Evolutionary conservation across 2,797 vertebrate species (phyloP).

Genomic region (Sebastes vulpes): DNA sequence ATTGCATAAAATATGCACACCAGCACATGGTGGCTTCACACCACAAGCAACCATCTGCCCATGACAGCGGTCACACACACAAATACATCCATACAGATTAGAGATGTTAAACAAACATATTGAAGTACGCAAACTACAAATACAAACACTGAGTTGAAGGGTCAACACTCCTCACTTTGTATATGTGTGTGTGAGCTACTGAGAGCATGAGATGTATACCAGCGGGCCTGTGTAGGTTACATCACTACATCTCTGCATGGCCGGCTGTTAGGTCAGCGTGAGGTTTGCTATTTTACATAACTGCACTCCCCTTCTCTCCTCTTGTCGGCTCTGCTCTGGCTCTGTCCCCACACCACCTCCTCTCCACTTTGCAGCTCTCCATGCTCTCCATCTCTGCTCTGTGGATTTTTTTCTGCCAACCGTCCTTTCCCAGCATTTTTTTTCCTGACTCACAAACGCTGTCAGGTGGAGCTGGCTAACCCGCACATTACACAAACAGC

Average conservation of each 20-base stretch:
- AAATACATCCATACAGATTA: conserved; percentile 16
- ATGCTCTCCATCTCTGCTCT: conserved; percentile 25
- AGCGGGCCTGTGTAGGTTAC: conserved; percentile 64
- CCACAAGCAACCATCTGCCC: neutral
- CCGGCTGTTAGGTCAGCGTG: conserved; percentile 65
- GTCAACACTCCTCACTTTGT: conserved; percentile 11
- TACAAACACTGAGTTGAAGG: conserved; percentile 23
- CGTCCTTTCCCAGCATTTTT: conserved; percentile 31
- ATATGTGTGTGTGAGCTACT: neutral
- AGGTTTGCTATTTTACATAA: conserved; percentile 76
- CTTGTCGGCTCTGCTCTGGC: conserved; percentile 17
- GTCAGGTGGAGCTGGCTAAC: conserved; percentile 51
- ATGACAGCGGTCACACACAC: neutral
- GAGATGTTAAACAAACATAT: conserved; percentile 33
- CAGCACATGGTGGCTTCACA: neutral
- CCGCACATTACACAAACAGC: conserved; percentile 48
- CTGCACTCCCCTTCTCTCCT: conserved; percentile 27
- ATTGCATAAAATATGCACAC: neutral
- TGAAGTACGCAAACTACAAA: conserved; percentile 7
- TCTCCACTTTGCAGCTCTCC: conserved; percentile 19
- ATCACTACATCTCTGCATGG: conserved; percentile 60
- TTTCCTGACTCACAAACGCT: conserved; percentile 44
- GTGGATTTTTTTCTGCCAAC: conserved; percentile 30
- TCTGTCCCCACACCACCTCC: conserved; percentile 47
- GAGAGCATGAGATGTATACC: conserved; percentile 43